A percentile compares a stretch with the other conserved stretches of the same genome.
phyloP scores from a whole-genome alignment of 2,888 invertebrate genomes.

The Phrixothrix hirtus region DNA sequence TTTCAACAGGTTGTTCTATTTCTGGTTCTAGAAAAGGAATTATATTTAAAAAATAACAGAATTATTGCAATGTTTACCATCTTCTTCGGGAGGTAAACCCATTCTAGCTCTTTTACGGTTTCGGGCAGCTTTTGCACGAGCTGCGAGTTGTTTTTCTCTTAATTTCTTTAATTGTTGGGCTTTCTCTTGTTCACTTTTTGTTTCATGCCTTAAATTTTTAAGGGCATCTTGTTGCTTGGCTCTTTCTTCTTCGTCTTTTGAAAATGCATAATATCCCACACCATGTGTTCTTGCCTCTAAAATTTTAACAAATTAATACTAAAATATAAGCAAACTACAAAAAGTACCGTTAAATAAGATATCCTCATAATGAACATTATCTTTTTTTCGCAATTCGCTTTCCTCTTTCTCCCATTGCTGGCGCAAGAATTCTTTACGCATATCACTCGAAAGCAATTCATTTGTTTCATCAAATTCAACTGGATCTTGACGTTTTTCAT shows the following conservation, averaged over 20 bases:
- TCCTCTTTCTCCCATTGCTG: conserved; percentile 89
- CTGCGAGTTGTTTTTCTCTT: conserved; percentile 69
- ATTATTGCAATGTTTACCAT: conserved; percentile 15
- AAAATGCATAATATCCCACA: conserved; percentile 89
- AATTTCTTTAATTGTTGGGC: conserved; percentile 64
- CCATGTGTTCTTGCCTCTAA: conserved; percentile 90
- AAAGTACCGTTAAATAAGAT: conserved; percentile 77
- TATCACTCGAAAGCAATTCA: conserved; percentile 59
- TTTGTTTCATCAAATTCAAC: conserved; percentile 48
- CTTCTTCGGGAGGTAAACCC: conserved; percentile 66
- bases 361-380: conserved; percentile 89
- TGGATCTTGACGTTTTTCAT: conserved; percentile 15
- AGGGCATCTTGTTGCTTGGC: conserved; percentile 80
- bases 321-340: conserved; percentile 3
- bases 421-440: conserved; percentile 71
- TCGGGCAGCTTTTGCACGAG: conserved; percentile 72
- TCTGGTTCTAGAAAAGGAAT: conserved; percentile 27
- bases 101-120: conserved; percentile 73
- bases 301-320: conserved; percentile 30
- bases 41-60: background rate
- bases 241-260: conserved; percentile 80
- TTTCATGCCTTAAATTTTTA: conserved; percentile 70
- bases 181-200: conserved; percentile 67
- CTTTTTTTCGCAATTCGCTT: conserved; percentile 69
- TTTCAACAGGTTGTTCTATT: conserved; percentile 22